phyloP scores from a whole-genome alignment of 2,113 vertebrate genomes.

The Himantopus leucocephalus region DNA sequence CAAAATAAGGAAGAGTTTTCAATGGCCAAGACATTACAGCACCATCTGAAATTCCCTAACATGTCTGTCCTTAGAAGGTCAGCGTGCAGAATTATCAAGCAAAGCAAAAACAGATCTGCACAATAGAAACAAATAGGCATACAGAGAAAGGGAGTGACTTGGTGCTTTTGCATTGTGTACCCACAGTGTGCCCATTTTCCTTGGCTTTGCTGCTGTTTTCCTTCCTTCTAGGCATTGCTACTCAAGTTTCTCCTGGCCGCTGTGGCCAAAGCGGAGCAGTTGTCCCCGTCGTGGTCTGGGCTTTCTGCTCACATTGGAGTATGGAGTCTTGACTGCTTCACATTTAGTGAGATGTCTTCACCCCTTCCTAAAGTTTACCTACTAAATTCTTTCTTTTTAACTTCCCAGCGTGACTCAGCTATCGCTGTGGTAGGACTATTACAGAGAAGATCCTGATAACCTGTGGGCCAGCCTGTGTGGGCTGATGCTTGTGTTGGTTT shows the following conservation, averaged over 20 bases:
- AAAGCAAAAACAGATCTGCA: neutral
- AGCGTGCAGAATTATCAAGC: neutral
- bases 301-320: neutral
- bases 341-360: neutral
- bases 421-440: neutral
- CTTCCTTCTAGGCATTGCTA: neutral
- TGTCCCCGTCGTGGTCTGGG: rapidly evolving
- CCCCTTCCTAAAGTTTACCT: neutral
- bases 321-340: neutral
- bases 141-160: neutral
- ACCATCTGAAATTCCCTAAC: constrained; percentile 53
- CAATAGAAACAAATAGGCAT: neutral
- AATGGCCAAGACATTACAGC: constrained; percentile 57
- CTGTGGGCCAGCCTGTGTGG: neutral
- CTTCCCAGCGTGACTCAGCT: neutral
- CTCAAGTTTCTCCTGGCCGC: neutral
- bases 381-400: neutral
- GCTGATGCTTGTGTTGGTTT: neutral
- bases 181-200: neutral
- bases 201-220: constrained; percentile 4
- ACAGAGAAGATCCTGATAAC: neutral
- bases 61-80: constrained; percentile 44
- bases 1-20: constrained; percentile 60
- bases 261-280: neutral
- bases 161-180: neutral